These are phyloP conservation scores for Eptesicus fuscus DNA, from an alignment of 2,113 vertebrate genomes.

Conservation along the genomic window DNA sequence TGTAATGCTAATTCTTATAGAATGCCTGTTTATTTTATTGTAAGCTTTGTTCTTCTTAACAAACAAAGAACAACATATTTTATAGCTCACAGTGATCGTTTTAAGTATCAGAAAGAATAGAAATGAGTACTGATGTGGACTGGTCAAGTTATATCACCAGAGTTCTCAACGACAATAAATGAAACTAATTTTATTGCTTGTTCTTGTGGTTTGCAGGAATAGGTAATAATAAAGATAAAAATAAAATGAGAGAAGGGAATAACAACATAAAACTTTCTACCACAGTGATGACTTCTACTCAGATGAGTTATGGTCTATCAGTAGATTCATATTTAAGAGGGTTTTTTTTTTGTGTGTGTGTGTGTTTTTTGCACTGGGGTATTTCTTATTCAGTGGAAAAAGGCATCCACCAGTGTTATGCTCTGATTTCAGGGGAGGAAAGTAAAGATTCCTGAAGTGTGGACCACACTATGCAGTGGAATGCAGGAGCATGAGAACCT, in stretches of 20 bases:
- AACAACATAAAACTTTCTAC: neutral
- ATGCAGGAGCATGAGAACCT: neutral
- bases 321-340: neutral
- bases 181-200: neutral
- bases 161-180: neutral
- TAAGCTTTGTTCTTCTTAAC: neutral
- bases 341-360: no score
- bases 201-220: neutral
- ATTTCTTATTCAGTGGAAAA: neutral
- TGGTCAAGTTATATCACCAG: neutral
- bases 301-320: neutral
- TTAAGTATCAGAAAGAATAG: neutral
- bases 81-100: neutral
- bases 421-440: neutral
- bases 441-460: neutral
- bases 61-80: neutral
- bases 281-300: neutral
- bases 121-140: neutral
- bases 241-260: neutral
- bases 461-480: neutral
- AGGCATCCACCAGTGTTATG: neutral
- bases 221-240: neutral
- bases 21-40: neutral
- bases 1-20: neutral
- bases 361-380: neutral